A percentile compares a stretch with the other conserved stretches of the same genome.
Evolutionary conservation across 2,113 vertebrate genomes (phyloP).

Genomic region (Pelvicachromis taeniatus): DNA sequence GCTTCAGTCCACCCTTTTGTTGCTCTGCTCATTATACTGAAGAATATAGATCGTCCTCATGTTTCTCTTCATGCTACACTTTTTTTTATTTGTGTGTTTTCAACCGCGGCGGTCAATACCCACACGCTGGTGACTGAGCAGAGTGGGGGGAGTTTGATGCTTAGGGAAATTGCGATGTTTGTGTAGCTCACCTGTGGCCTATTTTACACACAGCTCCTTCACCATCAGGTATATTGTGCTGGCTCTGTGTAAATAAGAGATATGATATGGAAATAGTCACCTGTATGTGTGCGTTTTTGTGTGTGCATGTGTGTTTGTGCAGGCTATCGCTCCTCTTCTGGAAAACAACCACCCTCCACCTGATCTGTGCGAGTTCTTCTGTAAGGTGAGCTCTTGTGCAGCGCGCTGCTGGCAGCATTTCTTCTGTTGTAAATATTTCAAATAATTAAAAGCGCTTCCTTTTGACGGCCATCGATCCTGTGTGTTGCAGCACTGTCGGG

Average conservation of each 20-base stretch:
- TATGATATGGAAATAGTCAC: constrained; percentile 15
- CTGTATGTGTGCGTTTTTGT: neutral
- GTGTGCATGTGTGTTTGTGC: constrained; percentile 13
- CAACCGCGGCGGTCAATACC: neutral
- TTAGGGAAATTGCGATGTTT: neutral
- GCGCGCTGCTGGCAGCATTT: accelerated
- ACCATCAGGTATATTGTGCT: neutral
- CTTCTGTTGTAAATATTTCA: neutral
- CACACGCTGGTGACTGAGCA: neutral
- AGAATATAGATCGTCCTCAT: neutral
- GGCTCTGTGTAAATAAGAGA: neutral
- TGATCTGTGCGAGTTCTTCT: constrained; percentile 99
- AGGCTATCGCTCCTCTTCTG: constrained; percentile 97
- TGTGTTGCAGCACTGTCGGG: constrained; percentile 89
- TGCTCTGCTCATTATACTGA: neutral
- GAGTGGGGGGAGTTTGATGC: neutral
- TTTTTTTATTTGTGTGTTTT: neutral
- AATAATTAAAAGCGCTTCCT: neutral
- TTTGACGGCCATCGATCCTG: accelerated
- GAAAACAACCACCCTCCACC: constrained; percentile 99
- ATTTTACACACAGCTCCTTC: constrained; percentile 2
- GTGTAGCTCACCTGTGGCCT: neutral
- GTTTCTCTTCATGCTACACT: neutral
- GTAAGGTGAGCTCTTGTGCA: constrained; percentile 81
- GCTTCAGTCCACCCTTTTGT: neutral